Percentiles rank a stretch among this genome's conserved stretches.
Evolutionary conservation across 1,140 invertebrate species (phyloP).

Genomic region (Sarcophaga peregrina): DNA sequence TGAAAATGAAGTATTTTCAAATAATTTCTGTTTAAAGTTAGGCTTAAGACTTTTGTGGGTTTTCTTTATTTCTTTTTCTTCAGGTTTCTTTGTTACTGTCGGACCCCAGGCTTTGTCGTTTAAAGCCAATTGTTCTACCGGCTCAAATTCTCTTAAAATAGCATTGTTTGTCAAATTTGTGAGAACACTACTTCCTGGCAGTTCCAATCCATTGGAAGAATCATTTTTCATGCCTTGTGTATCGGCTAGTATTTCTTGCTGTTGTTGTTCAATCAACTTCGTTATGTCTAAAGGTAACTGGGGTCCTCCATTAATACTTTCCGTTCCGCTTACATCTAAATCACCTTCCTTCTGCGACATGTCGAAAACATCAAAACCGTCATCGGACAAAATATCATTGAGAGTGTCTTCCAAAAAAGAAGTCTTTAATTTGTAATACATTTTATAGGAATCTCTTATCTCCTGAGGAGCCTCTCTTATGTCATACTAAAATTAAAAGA

Average conservation of each 20-base stretch:
- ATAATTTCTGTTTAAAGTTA: slow-evolving; percentile 72
- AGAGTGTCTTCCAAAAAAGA: slow-evolving; percentile 77
- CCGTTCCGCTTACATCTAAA: slow-evolving; percentile 42
- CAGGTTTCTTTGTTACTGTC: slow-evolving; percentile 69
- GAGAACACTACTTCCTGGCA: slow-evolving; percentile 48
- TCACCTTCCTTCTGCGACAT: slow-evolving; percentile 57
- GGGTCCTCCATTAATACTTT: slow-evolving; percentile 52
- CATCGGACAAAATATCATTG: slow-evolving; percentile 67
- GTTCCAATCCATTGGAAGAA: slow-evolving; percentile 48
- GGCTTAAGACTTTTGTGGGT: slow-evolving; percentile 68
- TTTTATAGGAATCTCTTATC: slow-evolving; percentile 82
- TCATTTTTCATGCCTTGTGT: not conserved
- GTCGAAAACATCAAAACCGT: slow-evolving; percentile 64
- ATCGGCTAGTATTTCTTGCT: not conserved
- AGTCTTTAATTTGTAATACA: slow-evolving; percentile 83
- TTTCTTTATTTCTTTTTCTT: not conserved
- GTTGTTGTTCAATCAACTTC: slow-evolving; percentile 47
- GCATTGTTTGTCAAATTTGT: slow-evolving; percentile 55
- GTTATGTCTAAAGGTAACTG: slow-evolving; percentile 55
- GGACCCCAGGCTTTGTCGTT: slow-evolving; percentile 70
- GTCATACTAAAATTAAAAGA: slow-evolving; percentile 72
- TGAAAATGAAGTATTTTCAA: slow-evolving; percentile 73
- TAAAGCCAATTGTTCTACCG: slow-evolving; percentile 55
- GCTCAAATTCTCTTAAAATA: slow-evolving; percentile 56
- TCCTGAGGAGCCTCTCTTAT: slow-evolving; percentile 78